Percentiles rank a stretch among this genome's conserved stretches.
These are phyloP conservation scores for Alethe diademata DNA, from an alignment of 2,113 vertebrate species.

Conservation along the genomic window DNA sequence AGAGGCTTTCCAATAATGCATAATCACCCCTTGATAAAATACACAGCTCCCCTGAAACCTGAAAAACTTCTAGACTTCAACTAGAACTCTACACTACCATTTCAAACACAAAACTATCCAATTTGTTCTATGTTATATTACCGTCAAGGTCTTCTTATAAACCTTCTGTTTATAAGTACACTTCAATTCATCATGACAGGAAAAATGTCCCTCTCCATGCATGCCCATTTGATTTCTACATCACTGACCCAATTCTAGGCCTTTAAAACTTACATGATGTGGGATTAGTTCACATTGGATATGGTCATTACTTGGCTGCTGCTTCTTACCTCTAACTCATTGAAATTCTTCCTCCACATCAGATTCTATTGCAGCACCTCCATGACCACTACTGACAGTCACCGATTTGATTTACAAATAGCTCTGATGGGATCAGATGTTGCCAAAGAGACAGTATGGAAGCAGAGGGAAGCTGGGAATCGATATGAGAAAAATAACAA, in stretches of 20 bases:
- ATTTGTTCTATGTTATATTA: not conserved
- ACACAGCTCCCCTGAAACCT: not conserved
- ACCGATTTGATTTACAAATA: constrained; percentile 47
- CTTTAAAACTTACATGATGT: not conserved
- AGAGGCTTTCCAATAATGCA: not conserved
- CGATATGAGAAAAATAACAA: not conserved
- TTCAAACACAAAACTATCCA: not conserved
- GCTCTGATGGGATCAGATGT: constrained; percentile 11
- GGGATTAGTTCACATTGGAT: not conserved
- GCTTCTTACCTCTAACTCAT: not conserved
- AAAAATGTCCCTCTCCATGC: not conserved
- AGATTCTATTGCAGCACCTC: constrained; percentile 40
- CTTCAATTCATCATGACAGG: not conserved
- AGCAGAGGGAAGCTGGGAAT: not conserved
- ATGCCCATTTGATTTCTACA: not conserved
- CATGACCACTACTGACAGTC: not conserved
- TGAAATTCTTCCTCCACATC: constrained; percentile 29
- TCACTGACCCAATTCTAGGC: not conserved
- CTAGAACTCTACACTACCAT: not conserved
- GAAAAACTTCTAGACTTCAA: not conserved
- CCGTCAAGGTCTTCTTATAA: not conserved
- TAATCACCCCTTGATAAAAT: not conserved
- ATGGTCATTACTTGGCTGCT: not conserved
- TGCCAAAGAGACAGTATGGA: not conserved
- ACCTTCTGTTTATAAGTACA: not conserved